A percentile compares a stretch with the other conserved stretches of the same genome.
Conservation (phyloP, 2,113 vertebrate genomes). For the Pygoscelis antarcticus region DNA sequence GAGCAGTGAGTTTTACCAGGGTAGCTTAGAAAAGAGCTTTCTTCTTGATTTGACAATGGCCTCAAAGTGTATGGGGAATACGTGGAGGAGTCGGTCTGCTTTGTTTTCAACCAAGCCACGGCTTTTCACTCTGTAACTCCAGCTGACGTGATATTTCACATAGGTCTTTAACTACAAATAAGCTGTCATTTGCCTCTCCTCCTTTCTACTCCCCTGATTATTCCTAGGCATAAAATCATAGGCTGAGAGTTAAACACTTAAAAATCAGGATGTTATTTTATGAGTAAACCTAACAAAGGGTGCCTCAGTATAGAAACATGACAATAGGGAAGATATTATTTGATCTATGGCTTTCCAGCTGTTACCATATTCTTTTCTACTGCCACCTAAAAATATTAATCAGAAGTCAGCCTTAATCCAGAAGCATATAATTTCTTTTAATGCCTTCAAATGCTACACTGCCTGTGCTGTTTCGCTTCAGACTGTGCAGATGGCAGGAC, state of each 20-base stretch:
- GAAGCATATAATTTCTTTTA: neutral
- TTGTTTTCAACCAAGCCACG: neutral
- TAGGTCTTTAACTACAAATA: neutral
- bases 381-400: conserved; percentile 6
- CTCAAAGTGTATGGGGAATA: neutral
- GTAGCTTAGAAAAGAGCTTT: neutral
- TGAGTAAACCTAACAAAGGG: neutral
- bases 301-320: neutral
- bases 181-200: neutral
- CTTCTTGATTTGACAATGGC: neutral
- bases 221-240: neutral
- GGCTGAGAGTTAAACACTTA: neutral
- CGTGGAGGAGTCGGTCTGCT: neutral
- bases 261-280: neutral
- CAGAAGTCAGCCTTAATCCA: conserved; percentile 12
- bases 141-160: neutral
- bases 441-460: neutral
- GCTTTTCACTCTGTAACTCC: neutral
- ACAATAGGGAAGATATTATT: neutral
- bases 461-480: neutral
- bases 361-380: neutral
- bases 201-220: neutral
- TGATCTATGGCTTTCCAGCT: neutral
- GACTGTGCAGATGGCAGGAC: conserved; percentile 46
- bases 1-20: neutral